Evolutionary conservation across 53 echinoderm and acorn worm genomes (phyloP).

Genomic region (Astropecten irregularis): DNA sequence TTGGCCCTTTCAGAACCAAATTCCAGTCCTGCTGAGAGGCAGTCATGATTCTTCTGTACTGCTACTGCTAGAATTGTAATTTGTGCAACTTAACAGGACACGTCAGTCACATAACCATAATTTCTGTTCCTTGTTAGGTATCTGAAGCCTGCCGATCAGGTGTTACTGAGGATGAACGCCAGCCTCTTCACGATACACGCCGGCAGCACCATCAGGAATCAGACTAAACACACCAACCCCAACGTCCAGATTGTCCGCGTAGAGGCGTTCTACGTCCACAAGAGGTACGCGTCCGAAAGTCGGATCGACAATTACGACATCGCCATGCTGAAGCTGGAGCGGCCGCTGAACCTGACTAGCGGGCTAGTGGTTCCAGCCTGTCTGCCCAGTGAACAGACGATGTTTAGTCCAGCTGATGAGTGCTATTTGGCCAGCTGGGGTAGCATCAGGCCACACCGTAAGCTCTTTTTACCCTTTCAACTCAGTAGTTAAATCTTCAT

Average conservation of each 20-base stretch:
- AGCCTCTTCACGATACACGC: constrained; percentile 20
- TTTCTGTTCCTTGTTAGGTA: no score
- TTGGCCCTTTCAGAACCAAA: no score
- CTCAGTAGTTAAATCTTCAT: no score
- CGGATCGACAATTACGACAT: constrained; percentile 73
- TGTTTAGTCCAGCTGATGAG: constrained; percentile 49
- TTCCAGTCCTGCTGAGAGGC: no score
- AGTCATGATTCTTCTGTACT: no score
- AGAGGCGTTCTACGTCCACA: constrained; percentile 55
- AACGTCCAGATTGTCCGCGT: constrained; percentile 13
- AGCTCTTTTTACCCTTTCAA: not conserved
- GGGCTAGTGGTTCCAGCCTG: constrained; percentile 66
- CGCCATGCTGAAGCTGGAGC: constrained; percentile 58
- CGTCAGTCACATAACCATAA: no score
- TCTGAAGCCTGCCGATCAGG: no score
- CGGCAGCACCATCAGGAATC: constrained; percentile 12
- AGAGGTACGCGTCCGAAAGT: constrained; percentile 38
- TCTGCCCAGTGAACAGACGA: constrained; percentile 39
- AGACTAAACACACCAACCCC: not conserved
- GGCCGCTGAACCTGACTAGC: constrained; percentile 52
- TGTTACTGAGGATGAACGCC: constrained; percentile 1
- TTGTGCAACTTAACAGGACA: no score
- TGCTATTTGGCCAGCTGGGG: constrained; percentile 87
- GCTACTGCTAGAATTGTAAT: no score
- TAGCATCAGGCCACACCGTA: constrained; percentile 15